A percentile compares a stretch with the other conserved stretches of the same genome.
phyloP scores from a whole-genome alignment of 2,113 vertebrate species.

The Nanorana parkeri region DNA sequence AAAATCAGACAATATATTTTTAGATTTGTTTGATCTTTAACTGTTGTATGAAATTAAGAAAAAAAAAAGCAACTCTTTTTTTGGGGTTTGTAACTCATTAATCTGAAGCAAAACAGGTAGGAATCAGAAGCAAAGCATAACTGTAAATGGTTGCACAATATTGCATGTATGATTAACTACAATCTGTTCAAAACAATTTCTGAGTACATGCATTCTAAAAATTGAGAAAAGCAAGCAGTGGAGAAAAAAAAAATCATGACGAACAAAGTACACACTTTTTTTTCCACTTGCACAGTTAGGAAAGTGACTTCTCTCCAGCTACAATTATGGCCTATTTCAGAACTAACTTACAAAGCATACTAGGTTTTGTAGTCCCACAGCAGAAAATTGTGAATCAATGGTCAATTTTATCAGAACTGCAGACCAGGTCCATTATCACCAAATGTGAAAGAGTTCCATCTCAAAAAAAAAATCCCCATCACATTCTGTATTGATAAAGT shows the following conservation, averaged over 20 bases:
- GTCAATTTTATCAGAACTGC: no score
- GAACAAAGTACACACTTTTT: neutral
- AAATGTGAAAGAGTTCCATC: no score
- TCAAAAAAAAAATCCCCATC: no score
- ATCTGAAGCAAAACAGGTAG: conserved; percentile 33
- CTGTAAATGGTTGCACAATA: conserved; percentile 54
- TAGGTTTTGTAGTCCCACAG: no score
- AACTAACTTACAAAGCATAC: no score
- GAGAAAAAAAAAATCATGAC: neutral
- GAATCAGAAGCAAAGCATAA: conserved; percentile 28
- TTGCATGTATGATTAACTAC: conserved; percentile 50
- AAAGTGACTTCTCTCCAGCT: neutral
- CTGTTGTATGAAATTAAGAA: neutral
- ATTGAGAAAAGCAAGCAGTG: neutral
- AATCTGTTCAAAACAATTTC: conserved; percentile 24
- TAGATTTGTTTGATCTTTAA: no score
- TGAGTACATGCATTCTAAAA: neutral
- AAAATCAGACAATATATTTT: no score
- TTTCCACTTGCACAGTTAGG: neutral
- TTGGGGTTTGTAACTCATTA: conserved; percentile 37
- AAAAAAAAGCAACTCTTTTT: neutral
- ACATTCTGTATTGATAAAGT: no score
- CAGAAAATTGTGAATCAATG: no score
- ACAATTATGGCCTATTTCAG: neutral
- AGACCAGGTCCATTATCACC: no score